Percentiles rank a stretch among this genome's conserved stretches.
These are phyloP conservation scores for Cyphomyrmex costatus DNA, from an alignment of 1,140 invertebrate species.

Conservation along the genomic window DNA sequence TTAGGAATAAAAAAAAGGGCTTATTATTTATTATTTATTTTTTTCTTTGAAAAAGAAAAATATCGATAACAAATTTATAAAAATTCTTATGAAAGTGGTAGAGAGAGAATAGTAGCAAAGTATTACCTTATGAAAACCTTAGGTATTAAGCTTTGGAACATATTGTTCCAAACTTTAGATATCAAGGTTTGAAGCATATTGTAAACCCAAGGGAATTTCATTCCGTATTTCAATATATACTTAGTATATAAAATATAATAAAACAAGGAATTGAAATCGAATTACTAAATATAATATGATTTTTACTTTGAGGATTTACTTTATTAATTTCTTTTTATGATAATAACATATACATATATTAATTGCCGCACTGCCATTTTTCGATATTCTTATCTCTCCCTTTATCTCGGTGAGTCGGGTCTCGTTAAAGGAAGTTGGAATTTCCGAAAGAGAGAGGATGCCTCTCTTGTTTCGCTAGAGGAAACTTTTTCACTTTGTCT, in stretches of 20 bases:
- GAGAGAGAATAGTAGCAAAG: background rate
- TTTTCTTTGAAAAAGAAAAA: background rate
- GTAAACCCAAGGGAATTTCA: background rate
- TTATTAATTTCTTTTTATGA: slow-evolving; percentile 29
- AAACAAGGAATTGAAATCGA: background rate
- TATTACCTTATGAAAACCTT: background rate
- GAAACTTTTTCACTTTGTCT: slow-evolving; percentile 69
- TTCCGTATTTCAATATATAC: background rate
- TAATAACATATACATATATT: too few relatives aligned
- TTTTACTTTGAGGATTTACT: background rate
- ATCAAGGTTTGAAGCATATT: background rate
- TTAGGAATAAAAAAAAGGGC: background rate
- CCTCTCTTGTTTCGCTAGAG: slow-evolving; percentile 20
- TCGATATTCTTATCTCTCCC: background rate
- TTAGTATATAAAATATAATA: background rate
- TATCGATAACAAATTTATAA: background rate
- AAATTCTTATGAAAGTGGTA: background rate
- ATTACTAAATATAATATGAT: slow-evolving; percentile 43
- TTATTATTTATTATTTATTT: background rate
- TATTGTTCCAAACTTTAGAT: background rate
- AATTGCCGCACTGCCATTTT: slow-evolving; percentile 40
- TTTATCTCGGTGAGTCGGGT: background rate
- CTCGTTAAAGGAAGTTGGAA: slow-evolving; percentile 1
- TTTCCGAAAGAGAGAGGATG: slow-evolving; percentile 37
- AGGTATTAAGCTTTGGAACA: background rate